Evolutionary conservation across 2,888 invertebrate genomes (phyloP).

Genomic region (Hanleya hanleyi): DNA sequence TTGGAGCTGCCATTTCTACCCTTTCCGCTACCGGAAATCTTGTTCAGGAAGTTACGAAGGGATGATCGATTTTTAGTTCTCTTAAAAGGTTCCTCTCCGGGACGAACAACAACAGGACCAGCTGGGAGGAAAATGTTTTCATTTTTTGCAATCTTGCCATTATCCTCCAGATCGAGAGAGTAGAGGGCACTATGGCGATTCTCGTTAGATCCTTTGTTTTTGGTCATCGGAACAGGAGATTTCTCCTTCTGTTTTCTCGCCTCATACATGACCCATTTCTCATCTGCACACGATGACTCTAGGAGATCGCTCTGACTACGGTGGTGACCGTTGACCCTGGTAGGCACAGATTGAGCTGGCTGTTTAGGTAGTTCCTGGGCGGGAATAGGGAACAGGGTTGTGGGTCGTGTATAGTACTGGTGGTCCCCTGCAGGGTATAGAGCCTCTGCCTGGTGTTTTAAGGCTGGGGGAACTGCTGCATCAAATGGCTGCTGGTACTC

Average conservation of each 20-base stretch:
- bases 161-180: constrained; percentile 57
- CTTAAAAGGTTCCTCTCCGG: constrained; percentile 23
- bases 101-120: constrained; percentile 49
- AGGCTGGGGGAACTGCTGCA: not conserved
- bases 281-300: constrained; percentile 44
- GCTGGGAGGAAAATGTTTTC: constrained; percentile 44
- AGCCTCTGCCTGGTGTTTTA: too few species aligned
- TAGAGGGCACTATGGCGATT: constrained; percentile 57
- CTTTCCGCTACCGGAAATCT: constrained; percentile 48
- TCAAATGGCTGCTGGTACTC: not conserved
- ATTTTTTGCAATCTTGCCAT: constrained; percentile 43
- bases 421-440: not conserved
- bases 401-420: not conserved
- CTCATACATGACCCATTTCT: constrained; percentile 60
- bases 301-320: constrained; percentile 61
- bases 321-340: constrained; percentile 24
- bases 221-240: not conserved
- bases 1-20: not conserved
- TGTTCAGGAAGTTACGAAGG: constrained; percentile 55
- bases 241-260: constrained; percentile 37
- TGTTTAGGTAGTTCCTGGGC: not conserved
- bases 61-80: constrained; percentile 51
- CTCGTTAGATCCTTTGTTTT: constrained; percentile 40
- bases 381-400: not conserved
- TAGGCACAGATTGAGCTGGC: not conserved